phyloP scores from a whole-genome alignment of 2,113 vertebrate genomes.

The Accipiter cooperii region DNA sequence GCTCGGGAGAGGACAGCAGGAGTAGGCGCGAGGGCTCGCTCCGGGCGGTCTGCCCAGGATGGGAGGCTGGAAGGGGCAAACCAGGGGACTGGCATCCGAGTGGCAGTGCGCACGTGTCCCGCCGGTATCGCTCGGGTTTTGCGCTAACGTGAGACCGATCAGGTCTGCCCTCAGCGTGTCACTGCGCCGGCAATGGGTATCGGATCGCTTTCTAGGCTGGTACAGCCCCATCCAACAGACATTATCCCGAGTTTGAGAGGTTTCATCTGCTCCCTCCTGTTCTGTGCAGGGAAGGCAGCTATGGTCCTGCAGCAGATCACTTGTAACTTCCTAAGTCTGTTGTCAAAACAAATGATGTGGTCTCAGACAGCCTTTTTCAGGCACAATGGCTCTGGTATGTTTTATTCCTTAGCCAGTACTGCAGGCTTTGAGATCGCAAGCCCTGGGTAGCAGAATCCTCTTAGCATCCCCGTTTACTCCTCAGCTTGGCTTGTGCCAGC shows the following conservation, averaged over 20 bases:
- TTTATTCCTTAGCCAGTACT: background rate
- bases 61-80: too few species aligned
- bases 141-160: accelerated
- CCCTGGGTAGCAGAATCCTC: background rate
- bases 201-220: too few species aligned
- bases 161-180: background rate
- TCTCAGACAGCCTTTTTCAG: background rate
- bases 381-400: background rate
- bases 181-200: accelerated
- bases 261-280: background rate
- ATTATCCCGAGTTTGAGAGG: background rate
- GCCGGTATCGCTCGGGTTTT: background rate
- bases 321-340: background rate
- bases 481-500: background rate
- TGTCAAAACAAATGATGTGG: background rate
- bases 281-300: background rate
- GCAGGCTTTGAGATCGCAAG: background rate
- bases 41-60: background rate
- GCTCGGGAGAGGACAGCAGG: background rate
- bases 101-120: background rate
- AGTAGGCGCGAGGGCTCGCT: background rate
- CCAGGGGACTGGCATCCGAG: background rate
- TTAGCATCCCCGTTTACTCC: background rate
- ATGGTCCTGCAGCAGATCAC: background rate
- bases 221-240: background rate